Conservation (phyloP, 2,888 invertebrate genomes). For the Diaphora mendica region DNA sequence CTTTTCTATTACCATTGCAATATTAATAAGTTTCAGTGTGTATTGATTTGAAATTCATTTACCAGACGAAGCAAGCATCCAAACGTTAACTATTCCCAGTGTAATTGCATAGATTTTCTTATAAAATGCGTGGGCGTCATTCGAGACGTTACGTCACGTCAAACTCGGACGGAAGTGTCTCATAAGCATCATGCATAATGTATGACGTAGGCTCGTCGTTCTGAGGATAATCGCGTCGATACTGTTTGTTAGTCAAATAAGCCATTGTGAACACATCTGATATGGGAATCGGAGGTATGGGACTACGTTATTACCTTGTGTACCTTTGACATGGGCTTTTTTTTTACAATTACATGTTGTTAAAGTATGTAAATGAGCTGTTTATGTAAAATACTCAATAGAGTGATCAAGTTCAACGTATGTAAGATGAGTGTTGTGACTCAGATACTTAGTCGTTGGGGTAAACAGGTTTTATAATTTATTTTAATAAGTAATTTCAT, state of each 20-base stretch:
- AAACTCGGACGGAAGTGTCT: constrained; percentile 72
- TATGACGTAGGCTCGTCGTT: constrained; percentile 45
- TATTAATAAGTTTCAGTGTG: too few species aligned
- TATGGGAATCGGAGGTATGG: constrained; percentile 52
- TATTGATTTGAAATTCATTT: neutral
- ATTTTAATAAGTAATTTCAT: too few species aligned
- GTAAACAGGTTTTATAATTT: neutral
- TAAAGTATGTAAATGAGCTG: constrained; percentile 19
- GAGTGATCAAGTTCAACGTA: constrained; percentile 7
- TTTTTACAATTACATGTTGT: constrained; percentile 13
- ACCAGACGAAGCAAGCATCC: neutral
- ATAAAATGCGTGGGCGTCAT: constrained; percentile 53
- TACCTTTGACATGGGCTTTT: constrained; percentile 16
- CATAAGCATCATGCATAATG: constrained; percentile 72
- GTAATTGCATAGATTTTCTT: constrained; percentile 16
- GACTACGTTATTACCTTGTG: constrained; percentile 23
- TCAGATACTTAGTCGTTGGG: neutral
- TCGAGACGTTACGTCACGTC: constrained; percentile 50
- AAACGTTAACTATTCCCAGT: constrained; percentile 11
- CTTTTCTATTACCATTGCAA: too few species aligned
- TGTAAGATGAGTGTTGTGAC: neutral
- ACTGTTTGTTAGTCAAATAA: constrained; percentile 85
- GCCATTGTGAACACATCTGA: constrained; percentile 75
- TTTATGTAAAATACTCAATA: constrained; percentile 6
- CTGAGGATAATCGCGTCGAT: constrained; percentile 75